These are phyloP conservation scores for Drosophila sulfurigaster DNA, from an alignment of 1,140 invertebrate species.

Conservation along the genomic window DNA sequence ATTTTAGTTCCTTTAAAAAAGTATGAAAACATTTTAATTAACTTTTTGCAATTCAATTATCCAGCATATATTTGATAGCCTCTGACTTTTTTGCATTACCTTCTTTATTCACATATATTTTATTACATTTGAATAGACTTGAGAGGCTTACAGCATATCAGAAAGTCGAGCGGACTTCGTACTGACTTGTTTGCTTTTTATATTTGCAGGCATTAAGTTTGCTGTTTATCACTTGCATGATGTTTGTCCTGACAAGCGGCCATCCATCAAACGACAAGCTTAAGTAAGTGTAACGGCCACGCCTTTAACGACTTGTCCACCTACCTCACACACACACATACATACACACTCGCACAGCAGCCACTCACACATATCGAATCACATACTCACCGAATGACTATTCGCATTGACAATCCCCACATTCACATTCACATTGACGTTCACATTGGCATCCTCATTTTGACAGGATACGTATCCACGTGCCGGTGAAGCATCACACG, in stretches of 20 bases:
- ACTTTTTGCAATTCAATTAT: too few species aligned
- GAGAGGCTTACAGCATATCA: background rate
- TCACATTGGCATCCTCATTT: conserved; percentile 9
- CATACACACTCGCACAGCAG: background rate
- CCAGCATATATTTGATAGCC: too few species aligned
- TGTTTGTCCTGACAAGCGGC: conserved; percentile 73
- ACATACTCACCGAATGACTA: background rate
- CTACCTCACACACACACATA: conserved; percentile 8
- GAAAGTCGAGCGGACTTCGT: background rate
- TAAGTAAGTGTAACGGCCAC: conserved; percentile 76
- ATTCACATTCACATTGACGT: conserved; percentile 10
- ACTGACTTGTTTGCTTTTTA: conserved; percentile 38
- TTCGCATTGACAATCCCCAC: conserved; percentile 20
- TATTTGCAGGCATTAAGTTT: conserved; percentile 75
- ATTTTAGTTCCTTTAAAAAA: background rate
- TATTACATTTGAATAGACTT: background rate
- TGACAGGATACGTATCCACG: conserved; percentile 80
- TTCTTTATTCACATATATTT: background rate
- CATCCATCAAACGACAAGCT: conserved; percentile 84
- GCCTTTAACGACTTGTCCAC: conserved; percentile 59
- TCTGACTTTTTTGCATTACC: too few species aligned
- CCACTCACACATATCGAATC: background rate
- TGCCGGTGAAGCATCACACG: conserved; percentile 84
- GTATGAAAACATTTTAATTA: too few species aligned
- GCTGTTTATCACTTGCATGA: conserved; percentile 79